Base-by-base conservation (phyloP, 2,113 vertebrate genomes). In the Amphiprion percula region DNA sequence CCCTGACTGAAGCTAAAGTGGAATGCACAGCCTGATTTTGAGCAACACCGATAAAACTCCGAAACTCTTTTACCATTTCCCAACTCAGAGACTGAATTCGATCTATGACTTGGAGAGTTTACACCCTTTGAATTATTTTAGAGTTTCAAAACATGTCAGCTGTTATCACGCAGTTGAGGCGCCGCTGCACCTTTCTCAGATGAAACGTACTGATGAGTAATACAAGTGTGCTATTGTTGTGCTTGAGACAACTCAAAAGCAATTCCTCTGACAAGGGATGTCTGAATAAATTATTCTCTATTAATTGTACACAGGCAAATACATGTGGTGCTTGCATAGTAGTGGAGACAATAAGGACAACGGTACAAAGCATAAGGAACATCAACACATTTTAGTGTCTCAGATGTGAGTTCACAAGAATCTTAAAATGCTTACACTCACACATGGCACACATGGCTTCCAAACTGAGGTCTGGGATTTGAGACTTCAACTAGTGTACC, bases 231-330 rank as follows among this genome's bases (percentile, higher is more conserved):
- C 53, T 61, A 19, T 60, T 74, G 66, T 72, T 79, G 63, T 84
- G 74, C 50, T 52, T 11, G 15, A 73, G 52, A 56, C 37, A 67
- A 67, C 63, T 71, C 55, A 69, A 55, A 52, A 58, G 64, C 56
- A 73, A 66, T 56, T 68, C 28, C 44, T 68, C 33, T 61, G 68
- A 70, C 47, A 78, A 69, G 63, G 50, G 68, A 77, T 74, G 79
- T 75, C 47, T 50, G 66, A 83, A 85, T 81, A 23, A 76, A 41
- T 54, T 64, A 59, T 78, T 82, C 73, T 77, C 44, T 49, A 49
- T 77, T 68, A 77, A 47, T 67, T 55, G 11, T 41, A 44, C 47
- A 55, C 54, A 76, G 58, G 68, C 47, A 71, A 49, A 79, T 52
- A 21, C 21, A 64, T 55, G 44, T 47, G 11, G 24, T 46, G 62